Evolutionary conservation across 2,888 invertebrate genomes (phyloP), one percentile per base, ranked within the genome.

Genomic region (Thyatira batis): DNA sequence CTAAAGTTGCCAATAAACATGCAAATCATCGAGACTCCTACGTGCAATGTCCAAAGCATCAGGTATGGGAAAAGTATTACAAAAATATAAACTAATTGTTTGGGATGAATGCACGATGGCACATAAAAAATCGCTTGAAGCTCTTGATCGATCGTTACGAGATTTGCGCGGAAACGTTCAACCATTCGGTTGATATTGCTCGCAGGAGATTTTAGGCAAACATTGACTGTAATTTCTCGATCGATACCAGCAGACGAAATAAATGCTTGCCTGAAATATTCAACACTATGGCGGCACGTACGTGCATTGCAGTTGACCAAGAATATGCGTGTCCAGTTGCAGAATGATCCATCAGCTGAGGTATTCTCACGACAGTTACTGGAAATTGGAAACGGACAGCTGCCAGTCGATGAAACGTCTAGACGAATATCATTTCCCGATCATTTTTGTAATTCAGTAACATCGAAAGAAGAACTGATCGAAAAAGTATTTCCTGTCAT

Each of bases 221-320:
- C 57, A 28, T 51, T 69, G n/a, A 66, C 67, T 53, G 69, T 67
- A 8, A 66, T 68, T 60, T 63, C 63, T 11, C 53, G 60, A 51
- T 61, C 61, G 51, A 67, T 64, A 33, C 27, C 30, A 28, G 69
- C 65, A 46, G 67, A 67, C 33, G 65, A 67, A 65, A 45, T 67
- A 33, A 71, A 69, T 44, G 65, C 71, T 50, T 66, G 65, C 33
- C 49, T 66, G 48, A 68, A 68, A 57, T 54, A 54, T 46, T 65
- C 63, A 2, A 53, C 53, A 62, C 55, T 65, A 30, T 65, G 65
- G 61, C 53, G 33, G 27, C n/a, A 63, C 30, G 60, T 67, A 33
- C 59, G 63, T 44, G 58, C 50, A 60, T 55, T 69, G 2, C 55
- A 58, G 23, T 55, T 66, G 46, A 65, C 46, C 11, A 65, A 27